Conservation (phyloP, 2,797 vertebrate species). For the Acomys russatus region DNA sequence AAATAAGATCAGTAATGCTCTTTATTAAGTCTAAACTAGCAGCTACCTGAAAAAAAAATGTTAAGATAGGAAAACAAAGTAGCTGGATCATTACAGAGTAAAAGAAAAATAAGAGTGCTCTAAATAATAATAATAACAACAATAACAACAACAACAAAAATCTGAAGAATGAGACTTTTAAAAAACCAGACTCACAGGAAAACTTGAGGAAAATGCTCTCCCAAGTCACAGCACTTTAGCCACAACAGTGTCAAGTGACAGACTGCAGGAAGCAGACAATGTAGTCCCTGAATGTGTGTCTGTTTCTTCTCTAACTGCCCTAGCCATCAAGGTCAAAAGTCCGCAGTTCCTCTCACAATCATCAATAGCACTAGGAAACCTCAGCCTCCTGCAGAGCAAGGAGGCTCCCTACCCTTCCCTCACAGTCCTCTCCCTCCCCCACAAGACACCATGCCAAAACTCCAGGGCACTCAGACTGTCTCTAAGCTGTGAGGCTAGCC, state of each 20-base stretch:
- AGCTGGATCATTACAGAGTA: not conserved
- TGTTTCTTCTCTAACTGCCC: conserved; percentile 41
- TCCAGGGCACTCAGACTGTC: not conserved
- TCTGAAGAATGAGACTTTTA: not conserved
- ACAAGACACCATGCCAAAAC: conserved; percentile 25
- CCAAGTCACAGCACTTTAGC: not conserved
- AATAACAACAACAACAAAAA: not conserved
- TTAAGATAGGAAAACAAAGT: conserved; percentile 6
- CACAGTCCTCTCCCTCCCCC: not conserved
- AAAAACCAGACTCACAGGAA: not conserved
- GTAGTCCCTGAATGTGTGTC: conserved; percentile 14
- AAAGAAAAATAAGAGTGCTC: not conserved
- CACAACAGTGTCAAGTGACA: conserved; percentile 38
- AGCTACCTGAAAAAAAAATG: conserved; percentile 47
- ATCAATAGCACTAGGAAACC: conserved; percentile 50
- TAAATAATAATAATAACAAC: not conserved
- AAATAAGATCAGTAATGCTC: not conserved
- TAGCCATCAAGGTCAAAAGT: conserved; percentile 51
- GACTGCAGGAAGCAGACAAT: not conserved
- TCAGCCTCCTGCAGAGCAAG: conserved; percentile 58
- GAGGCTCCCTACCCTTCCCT: conserved; percentile 29
- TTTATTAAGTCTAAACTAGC: not conserved
- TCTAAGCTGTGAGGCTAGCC: not conserved
- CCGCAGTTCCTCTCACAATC: conserved; percentile 53
- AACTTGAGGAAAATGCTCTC: conserved; percentile 51